A percentile compares a stretch with the other conserved stretches of the same genome.
phyloP scores from a whole-genome alignment of 2,888 invertebrate species.

The Nymphalis c-album region DNA sequence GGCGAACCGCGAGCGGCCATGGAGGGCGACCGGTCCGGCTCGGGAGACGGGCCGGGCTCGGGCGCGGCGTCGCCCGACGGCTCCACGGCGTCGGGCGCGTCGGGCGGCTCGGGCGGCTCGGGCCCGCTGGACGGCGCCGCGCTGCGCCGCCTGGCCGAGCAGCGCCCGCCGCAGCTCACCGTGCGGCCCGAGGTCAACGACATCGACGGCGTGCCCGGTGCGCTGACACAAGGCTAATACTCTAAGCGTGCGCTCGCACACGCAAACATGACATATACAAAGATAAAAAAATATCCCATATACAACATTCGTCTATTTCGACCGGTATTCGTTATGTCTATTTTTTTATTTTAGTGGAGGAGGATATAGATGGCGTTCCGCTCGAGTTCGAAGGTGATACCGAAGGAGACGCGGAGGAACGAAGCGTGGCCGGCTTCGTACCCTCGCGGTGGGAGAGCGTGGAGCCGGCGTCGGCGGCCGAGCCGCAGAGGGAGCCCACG shows the following conservation, averaged over 20 bases:
- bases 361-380: constrained; percentile 89
- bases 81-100: constrained; percentile 65
- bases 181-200: constrained; percentile 41
- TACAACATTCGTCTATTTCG: too few relatives aligned
- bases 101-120: constrained; percentile 84
- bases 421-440: constrained; percentile 85
- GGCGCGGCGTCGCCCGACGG: constrained; percentile 50
- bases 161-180: constrained; percentile 30
- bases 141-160: constrained; percentile 83
- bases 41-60: background rate
- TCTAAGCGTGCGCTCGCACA: too few relatives aligned
- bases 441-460: constrained; percentile 98
- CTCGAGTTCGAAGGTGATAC: constrained; percentile 70
- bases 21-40: constrained; percentile 33
- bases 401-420: constrained; percentile 64
- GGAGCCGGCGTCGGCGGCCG: constrained; percentile 86
- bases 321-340: too few relatives aligned
- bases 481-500: constrained; percentile 48
- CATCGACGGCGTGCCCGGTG: constrained; percentile 67
- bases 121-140: constrained; percentile 91
- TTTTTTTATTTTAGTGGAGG: constrained; percentile 78
- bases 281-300: too few relatives aligned
- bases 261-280: too few relatives aligned
- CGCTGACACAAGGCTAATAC: background rate
- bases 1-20: background rate